Base-by-base conservation (phyloP, 1,140 invertebrate genomes). In the Archegozetes longisetosus region DNA sequence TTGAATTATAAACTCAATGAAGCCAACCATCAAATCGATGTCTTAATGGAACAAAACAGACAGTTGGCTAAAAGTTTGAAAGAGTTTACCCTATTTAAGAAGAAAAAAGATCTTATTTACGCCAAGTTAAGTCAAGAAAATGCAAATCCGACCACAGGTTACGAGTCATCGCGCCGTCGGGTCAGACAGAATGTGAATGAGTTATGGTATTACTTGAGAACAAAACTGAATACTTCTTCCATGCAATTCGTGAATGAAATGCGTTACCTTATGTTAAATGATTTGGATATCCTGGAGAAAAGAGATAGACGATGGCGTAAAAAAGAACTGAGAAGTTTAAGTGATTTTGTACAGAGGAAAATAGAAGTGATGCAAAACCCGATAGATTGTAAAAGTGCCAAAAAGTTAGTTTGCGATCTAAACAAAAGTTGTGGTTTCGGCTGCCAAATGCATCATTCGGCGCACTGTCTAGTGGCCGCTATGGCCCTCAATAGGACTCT, bases 401-500 rank as follows among this genome's bases (percentile, higher is more conserved):
- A 82, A 70, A 95, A 95, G 73, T 74, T 98, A 47, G 78, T 94
- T 20, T 98, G 94, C 73, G 93, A 85, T 75, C 75, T 98, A 55
- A 97, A 98, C 75, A 98, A 98, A 81, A 91, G 84, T 29, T 95
- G 91, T 75, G 91, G 90, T 12, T 96, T 90, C 75, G 90, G 90
- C 3, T 97, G 93, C 68, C 86, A 98, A 75, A 75, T 98, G 32
- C 95, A 99, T 75, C 95, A 98, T 74, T 84, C 88, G 24, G 85
- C 91, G 6, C 98, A 98, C 70, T 98, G 95, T 71, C 83, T 98
- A 61, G 82, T 96, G 64, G 84, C 95, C 55, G 93, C 94, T 1
- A 96, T 96, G 71, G 92, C 89, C 6, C 91, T 90, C 0, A 81
- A 94, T 69, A 75, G 95, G 60, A 98, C 94, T 0, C 71, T 98